Conservation (phyloP, 2,888 invertebrate species). For the Melinaea menophilus region DNA sequence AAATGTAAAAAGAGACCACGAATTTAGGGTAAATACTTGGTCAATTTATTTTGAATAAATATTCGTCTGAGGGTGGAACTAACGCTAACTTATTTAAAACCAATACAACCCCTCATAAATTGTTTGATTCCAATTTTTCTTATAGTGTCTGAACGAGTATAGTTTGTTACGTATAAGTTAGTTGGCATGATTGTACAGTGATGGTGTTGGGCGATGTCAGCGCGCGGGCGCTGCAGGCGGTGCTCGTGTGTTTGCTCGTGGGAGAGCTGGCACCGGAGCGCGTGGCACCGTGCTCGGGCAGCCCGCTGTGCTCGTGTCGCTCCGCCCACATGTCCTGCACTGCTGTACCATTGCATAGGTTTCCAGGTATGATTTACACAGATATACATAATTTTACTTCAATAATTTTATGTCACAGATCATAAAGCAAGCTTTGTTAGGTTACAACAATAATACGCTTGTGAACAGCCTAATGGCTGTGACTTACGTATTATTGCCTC, state of each 20-base stretch:
- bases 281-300: conserved; percentile 80
- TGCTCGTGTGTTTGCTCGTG: conserved; percentile 65
- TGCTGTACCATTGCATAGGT: conserved; percentile 84
- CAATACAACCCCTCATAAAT: too few species aligned
- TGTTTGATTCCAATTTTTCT: too few species aligned
- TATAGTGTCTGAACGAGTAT: conserved; percentile 6
- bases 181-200: conserved; percentile 44
- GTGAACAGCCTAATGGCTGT: too few species aligned
- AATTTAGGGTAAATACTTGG: too few species aligned
- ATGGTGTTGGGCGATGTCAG: conserved; percentile 69
- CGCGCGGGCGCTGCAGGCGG: conserved; percentile 63
- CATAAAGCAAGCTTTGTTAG: too few species aligned
- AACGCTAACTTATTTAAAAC: too few species aligned
- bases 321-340: conserved; percentile 83
- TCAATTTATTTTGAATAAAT: too few species aligned
- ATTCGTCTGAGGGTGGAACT: too few species aligned
- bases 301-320: conserved; percentile 84
- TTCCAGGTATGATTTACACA: conserved; percentile 76
- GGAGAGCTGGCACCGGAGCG: conserved; percentile 64
- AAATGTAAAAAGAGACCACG: too few species aligned
- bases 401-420: background rate
- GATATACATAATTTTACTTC: background rate
- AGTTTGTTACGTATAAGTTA: background rate
- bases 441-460: too few species aligned
- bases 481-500: too few species aligned